Conservation (phyloP, 2,888 invertebrate genomes). For the Spilarctia lutea region DNA sequence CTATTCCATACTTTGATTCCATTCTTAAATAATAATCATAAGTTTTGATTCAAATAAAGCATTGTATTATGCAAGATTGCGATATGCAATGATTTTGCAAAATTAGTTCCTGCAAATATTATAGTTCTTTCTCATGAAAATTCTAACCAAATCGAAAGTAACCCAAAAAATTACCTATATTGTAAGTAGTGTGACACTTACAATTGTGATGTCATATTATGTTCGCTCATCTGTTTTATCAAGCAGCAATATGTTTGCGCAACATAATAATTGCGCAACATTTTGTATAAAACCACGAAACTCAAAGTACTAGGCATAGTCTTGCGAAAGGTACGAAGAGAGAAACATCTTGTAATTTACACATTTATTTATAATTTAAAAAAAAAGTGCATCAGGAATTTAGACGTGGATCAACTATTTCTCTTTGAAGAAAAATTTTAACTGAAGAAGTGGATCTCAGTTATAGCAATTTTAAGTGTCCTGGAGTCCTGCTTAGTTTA, state of each 20-base stretch:
- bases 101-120: no score
- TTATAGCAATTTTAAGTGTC: not conserved
- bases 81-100: not conserved
- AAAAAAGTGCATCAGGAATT: not conserved
- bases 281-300: not conserved
- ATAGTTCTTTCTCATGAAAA: not conserved
- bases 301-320: no score
- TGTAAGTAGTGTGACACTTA: not conserved
- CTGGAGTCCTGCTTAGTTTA: not conserved
- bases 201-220: not conserved
- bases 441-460: not conserved
- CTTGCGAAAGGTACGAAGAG: no score
- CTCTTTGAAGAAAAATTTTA: no score
- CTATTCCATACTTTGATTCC: not conserved
- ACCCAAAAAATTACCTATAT: not conserved
- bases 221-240: not conserved
- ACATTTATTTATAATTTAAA: no score
- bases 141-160: not conserved
- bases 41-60: not conserved
- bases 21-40: not conserved
- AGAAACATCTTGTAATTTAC: no score
- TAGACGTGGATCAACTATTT: not conserved
- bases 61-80: not conserved
- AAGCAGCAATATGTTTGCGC: not conserved
- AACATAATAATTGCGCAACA: slow-evolving; percentile 16